A percentile compares a stretch with the other conserved stretches of the same genome.
Conservation (phyloP, 2,113 vertebrate species). For the Dissostichus mawsoni region DNA sequence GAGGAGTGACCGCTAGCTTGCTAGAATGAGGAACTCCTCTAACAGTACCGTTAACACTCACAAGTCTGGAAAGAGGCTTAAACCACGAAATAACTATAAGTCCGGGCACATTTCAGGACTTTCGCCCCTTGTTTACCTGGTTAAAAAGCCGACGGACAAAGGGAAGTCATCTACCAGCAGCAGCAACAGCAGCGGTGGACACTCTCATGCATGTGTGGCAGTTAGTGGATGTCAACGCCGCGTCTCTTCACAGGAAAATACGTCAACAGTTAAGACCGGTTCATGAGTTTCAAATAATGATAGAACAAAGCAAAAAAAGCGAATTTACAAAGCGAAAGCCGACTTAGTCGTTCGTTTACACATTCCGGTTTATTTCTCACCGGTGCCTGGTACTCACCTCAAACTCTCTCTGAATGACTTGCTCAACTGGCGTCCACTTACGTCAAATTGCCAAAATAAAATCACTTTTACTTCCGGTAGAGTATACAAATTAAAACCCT, state of each 20-base stretch:
- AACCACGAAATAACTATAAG: not conserved
- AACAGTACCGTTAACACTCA: not conserved
- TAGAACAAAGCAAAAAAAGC: not conserved
- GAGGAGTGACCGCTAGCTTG: conserved; percentile 30
- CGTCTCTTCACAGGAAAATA: conserved; percentile 19
- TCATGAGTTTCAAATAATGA: not conserved
- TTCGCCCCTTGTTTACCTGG: conserved; percentile 3
- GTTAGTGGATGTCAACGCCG: conserved; percentile 42
- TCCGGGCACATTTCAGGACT: not conserved
- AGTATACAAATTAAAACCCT: not conserved
- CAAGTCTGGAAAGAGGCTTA: not conserved
- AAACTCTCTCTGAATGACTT: conserved; percentile 63
- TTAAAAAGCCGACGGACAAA: conserved; percentile 41
- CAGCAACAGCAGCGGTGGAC: not conserved
- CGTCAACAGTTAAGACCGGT: not conserved
- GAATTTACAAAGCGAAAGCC: not conserved
- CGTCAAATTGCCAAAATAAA: rapidly evolving
- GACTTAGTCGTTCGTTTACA: not conserved
- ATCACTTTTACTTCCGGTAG: conserved; percentile 21
- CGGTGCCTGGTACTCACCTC: conserved; percentile 59
- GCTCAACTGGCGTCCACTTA: not conserved
- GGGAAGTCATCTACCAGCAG: conserved; percentile 30
- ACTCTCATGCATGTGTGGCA: conserved; percentile 57
- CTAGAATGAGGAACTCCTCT: conserved; percentile 18
- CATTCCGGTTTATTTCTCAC: conserved; percentile 32